A percentile compares a stretch with the other conserved stretches of the same genome.
Conservation (phyloP, 1,140 invertebrate species). For the Akabosia matsudoensis region DNA sequence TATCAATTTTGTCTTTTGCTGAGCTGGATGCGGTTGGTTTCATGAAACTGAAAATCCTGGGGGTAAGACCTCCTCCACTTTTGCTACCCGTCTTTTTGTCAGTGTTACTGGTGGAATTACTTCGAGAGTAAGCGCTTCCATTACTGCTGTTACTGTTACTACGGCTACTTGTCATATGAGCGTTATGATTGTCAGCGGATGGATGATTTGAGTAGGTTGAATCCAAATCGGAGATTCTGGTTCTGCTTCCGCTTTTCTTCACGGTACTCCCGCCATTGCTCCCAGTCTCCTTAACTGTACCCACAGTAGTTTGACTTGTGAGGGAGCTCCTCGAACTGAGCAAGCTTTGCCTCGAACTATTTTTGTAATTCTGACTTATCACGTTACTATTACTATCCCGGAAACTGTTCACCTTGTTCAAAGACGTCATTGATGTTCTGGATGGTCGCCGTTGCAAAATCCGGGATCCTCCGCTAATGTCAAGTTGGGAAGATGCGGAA, state of each 20-base stretch:
- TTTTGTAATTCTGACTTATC: constrained; percentile 44
- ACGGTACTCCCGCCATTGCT: background rate
- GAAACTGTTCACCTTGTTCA: background rate
- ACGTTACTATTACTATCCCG: constrained; percentile 19
- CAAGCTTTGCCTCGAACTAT: constrained; percentile 68
- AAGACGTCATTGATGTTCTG: constrained; percentile 9
- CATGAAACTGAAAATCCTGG: constrained; percentile 60
- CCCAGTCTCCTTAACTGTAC: constrained; percentile 64
- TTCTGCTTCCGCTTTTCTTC: constrained; percentile 25
- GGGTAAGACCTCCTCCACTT: constrained; percentile 39
- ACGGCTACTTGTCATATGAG: constrained; percentile 53
- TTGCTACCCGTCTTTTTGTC: constrained; percentile 34
- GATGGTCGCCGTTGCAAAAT: background rate
- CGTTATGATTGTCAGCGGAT: constrained; percentile 41
- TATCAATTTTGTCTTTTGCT: constrained; percentile 56
- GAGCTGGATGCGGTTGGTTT: constrained; percentile 61
- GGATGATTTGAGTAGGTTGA: constrained; percentile 49
- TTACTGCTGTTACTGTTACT: constrained; percentile 69
- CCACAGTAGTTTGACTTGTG: constrained; percentile 74
- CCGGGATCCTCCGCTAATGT: background rate
- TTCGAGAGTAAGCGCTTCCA: constrained; percentile 50
- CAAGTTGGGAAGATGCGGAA: background rate
- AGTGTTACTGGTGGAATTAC: constrained; percentile 6
- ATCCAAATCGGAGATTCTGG: background rate
- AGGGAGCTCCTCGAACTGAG: constrained; percentile 75